Base-by-base conservation (phyloP, 2,113 vertebrate species). In the Rostratula benghalensis region DNA sequence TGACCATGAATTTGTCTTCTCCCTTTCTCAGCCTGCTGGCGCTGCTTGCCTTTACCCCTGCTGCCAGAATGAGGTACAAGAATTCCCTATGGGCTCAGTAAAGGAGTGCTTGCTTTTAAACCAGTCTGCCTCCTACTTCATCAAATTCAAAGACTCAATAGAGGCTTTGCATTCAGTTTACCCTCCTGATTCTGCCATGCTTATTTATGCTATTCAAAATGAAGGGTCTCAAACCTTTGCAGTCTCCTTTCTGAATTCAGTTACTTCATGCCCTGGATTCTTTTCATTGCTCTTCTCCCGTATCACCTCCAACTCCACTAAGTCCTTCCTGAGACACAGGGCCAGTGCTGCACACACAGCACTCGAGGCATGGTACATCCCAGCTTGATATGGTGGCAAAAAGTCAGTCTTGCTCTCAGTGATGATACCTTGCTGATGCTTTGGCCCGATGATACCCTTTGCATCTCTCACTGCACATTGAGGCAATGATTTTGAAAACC, bases 251-350 rank as follows among this genome's bases (percentile, higher is more conserved):
- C 74, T 8, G 28, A 59, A 39, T 9, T 4, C 6, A 22, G 1
- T 63, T 28, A 28, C 8, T 25, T 69, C 19, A 22, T 37, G 1
- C 9, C 11, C 23, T 45, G 12, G 12, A 27, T 64, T 11, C 8
- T 84, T 65, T 92, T 78, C 10, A 37, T 21, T 78, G 23, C 4
- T 80, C 6, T 7, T 48, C 30, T 53, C 7, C 24, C 0, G 0
- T 22, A 31, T 35, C 24, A 67, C 5, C 37, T 81, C 35, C 48
- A 76, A 6, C 10, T 59, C n/a, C 45, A 27, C 8, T 22, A 37
- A 67, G n/a, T 57, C 51, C 56, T 82, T 91, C 46, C 31, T 35
- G n/a, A 77, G 67, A 54, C 46, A 46, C 23, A 53, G 24, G 57
- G 4, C 9, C 27, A 11, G 50, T 16, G 45, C 27, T 70, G 9